These are phyloP conservation scores for Anodontia alba DNA, from an alignment of 2,888 invertebrate species.

Conservation along the genomic window DNA sequence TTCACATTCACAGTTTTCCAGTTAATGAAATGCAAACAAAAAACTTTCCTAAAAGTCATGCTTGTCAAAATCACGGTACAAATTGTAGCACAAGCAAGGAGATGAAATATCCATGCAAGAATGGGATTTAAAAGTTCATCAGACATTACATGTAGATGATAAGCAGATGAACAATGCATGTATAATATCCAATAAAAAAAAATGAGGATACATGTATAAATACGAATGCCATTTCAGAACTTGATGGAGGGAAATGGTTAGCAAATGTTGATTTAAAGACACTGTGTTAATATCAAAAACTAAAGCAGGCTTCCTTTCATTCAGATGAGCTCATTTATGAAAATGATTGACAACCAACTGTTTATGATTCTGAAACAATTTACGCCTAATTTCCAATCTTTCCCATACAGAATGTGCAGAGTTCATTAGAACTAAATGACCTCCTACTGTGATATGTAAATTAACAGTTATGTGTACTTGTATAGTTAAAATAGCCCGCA, in stretches of 20 bases:
- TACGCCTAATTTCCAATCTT: background rate
- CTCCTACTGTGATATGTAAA: constrained; percentile 56
- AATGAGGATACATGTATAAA: no score
- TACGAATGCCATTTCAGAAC: no score
- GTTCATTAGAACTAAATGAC: background rate
- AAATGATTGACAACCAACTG: background rate
- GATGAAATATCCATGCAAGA: no score
- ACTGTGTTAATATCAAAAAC: no score
- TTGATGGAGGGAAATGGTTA: no score
- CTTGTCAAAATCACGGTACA: background rate
- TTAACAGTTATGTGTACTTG: constrained; percentile 15
- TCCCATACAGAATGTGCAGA: background rate
- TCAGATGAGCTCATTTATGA: background rate
- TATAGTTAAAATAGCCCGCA: constrained; percentile 7
- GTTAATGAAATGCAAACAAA: background rate
- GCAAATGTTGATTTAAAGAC: no score
- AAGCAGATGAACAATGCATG: no score
- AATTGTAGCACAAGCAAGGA: no score
- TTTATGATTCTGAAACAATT: background rate
- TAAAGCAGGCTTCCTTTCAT: no score
- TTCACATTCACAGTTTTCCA: background rate
- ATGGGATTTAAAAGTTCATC: no score
- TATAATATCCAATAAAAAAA: no score
- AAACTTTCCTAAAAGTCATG: background rate
- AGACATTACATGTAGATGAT: no score